These are phyloP conservation scores for Chrysocyon brachyurus DNA, from an alignment of 2,797 vertebrate genomes.

Conservation along the genomic window DNA sequence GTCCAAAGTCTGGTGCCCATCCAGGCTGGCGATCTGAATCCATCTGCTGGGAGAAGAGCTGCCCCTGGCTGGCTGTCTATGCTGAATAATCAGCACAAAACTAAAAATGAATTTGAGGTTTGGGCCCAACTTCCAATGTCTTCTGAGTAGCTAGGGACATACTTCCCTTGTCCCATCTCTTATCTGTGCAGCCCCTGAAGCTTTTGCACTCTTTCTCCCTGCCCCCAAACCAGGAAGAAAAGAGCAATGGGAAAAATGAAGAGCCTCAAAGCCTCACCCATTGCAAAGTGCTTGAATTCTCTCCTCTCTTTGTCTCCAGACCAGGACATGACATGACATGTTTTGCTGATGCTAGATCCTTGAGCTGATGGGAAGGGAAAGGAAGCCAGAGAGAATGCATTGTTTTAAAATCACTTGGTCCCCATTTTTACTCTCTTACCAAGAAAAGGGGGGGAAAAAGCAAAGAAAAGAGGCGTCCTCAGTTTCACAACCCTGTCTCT, in stretches of 20 bases:
- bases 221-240: constrained; percentile 12
- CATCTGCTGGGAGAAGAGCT: neutral
- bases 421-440: neutral
- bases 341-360: constrained; percentile 72
- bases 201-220: neutral
- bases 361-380: constrained; percentile 74
- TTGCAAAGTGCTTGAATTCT: constrained; percentile 64
- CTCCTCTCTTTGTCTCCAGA: constrained; percentile 76
- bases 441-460: neutral
- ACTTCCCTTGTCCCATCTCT: neutral
- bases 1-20: neutral
- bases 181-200: neutral
- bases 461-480: constrained; percentile 50
- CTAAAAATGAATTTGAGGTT: constrained; percentile 45
- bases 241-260: neutral
- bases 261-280: constrained; percentile 18
- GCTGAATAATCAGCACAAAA: constrained; percentile 60
- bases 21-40: constrained; percentile 38
- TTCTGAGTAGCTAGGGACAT: neutral
- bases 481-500: constrained; percentile 78
- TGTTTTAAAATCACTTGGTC: constrained; percentile 71
- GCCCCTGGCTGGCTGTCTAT: neutral
- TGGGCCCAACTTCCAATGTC: neutral
- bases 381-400: constrained; percentile 81
- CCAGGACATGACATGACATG: constrained; percentile 83